Evolutionary conservation across 2,888 invertebrate species (phyloP), one percentile per base, ranked within the genome.

Genomic region (Alviniconcha strummeri): DNA sequence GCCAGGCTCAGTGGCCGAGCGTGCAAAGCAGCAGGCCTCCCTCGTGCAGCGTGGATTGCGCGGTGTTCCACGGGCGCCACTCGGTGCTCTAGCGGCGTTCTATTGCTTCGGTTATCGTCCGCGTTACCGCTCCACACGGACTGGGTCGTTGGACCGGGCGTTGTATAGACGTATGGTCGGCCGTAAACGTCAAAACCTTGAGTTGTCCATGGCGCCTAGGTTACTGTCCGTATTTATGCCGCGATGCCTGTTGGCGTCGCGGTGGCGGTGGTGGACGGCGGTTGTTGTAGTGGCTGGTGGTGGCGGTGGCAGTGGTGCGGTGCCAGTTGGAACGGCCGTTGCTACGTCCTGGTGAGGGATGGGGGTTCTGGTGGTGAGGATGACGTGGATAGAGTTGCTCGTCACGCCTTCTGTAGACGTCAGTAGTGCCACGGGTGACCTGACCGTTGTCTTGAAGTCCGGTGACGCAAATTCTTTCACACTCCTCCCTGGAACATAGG

Each of bases 391-490:
- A 7, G 55, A n/a, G 6, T 17, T 19, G 71, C 0, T n/a, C 57
- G 19, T 55, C 19, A 3, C 17, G 56, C 57, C 64, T 36, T 0
- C n/a, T 4, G 15, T 5, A 15, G 52, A 36, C 36, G 19, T 4
- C n/a, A 4, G 36, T 36, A 36, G 36, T 36, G 74, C 17, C 74
- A 8, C 60, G 9, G 11, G 82, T 56, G 7, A 81, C 67, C 19
- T 54, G 52, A 9, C 17, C 17, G 74, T 71, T 55, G 5, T 71
- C 67, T 8, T 83, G 17, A 60, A 13, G 19, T 57, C 86, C 85
- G 9, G 86, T 56, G 80, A 90, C 85, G 83, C 91, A 91, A 1
- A 87, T 82, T 11, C 84, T 79, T 83, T 91, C 89, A 81, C 91
- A 91, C 55, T 88, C 89, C 8, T 83, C 85, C 82, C 88, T 89